phyloP scores from a whole-genome alignment of 2,113 vertebrate species.

The Mastomys coucha region DNA sequence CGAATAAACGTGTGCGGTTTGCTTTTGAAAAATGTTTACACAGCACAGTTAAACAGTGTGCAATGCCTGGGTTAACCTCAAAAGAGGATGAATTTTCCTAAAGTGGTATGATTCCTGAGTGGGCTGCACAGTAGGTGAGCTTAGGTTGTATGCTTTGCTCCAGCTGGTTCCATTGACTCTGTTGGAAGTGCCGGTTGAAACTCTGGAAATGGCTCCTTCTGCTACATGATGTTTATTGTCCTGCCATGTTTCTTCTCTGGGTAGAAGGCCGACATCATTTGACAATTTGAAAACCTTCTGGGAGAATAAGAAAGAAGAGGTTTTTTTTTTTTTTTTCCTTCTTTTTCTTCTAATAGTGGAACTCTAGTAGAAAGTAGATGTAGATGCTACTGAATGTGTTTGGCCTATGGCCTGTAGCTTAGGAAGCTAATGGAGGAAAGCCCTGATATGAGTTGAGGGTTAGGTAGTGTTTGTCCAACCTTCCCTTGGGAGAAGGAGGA shows the following conservation, averaged over 20 bases:
- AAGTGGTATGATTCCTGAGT: neutral
- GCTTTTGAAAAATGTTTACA: constrained; percentile 68
- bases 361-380: neutral
- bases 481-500: neutral
- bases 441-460: neutral
- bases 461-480: neutral
- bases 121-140: neutral
- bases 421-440: neutral
- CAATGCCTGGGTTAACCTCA: constrained; percentile 47
- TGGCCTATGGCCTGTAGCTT: neutral
- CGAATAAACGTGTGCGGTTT: constrained; percentile 70
- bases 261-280: neutral
- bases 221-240: constrained; percentile 19
- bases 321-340: constrained; percentile 36
- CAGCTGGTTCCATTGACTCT: neutral
- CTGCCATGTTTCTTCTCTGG: neutral
- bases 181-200: neutral
- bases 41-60: constrained; percentile 57
- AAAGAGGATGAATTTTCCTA: constrained; percentile 36
- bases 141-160: neutral
- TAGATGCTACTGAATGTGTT: neutral
- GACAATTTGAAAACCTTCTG: constrained; percentile 32
- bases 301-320: neutral
- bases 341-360: constrained; percentile 10
- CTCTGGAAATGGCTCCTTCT: neutral